These are phyloP conservation scores for Leptinotarsa lineolata DNA, from an alignment of 1,140 invertebrate genomes.

Conservation along the genomic window DNA sequence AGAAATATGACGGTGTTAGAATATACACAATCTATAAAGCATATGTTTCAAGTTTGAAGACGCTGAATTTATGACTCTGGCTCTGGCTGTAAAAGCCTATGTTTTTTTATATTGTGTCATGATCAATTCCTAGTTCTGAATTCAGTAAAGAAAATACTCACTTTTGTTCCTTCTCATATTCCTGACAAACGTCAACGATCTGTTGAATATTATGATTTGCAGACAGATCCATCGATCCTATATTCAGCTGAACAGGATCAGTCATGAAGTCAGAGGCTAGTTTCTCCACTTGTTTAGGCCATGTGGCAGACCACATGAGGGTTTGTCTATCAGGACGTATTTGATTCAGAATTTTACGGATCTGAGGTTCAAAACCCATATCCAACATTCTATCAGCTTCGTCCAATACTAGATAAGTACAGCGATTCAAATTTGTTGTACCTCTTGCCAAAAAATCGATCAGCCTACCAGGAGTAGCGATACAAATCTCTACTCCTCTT, in stretches of 20 bases:
- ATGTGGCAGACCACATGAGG: conserved; percentile 98
- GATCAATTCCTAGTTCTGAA: no score
- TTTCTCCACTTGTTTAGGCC: conserved; percentile 95
- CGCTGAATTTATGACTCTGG: no score
- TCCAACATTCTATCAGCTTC: conserved; percentile 96
- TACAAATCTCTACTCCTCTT: conserved; percentile 84
- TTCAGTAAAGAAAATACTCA: conserved; percentile 59
- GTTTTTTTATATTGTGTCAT: no score
- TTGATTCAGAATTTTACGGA: conserved; percentile 94
- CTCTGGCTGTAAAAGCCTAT: no score
- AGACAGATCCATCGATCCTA: conserved; percentile 86
- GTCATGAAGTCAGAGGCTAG: conserved; percentile 88
- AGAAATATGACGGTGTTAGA: no score
- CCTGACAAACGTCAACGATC: conserved; percentile 89
- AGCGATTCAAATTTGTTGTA: conserved; percentile 86
- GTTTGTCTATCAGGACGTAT: conserved; percentile 95
- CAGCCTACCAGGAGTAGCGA: conserved; percentile 93
- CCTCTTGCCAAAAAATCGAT: conserved; percentile 93
- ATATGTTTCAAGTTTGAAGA: no score
- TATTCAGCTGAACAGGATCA: conserved; percentile 67
- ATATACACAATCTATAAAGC: no score
- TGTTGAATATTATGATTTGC: conserved; percentile 97
- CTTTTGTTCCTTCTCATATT: conserved; percentile 84
- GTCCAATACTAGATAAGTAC: conserved; percentile 92
- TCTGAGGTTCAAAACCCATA: conserved; percentile 99